Conservation (phyloP, 2,888 invertebrate species). For the Scaptomyza caliginosa region DNA sequence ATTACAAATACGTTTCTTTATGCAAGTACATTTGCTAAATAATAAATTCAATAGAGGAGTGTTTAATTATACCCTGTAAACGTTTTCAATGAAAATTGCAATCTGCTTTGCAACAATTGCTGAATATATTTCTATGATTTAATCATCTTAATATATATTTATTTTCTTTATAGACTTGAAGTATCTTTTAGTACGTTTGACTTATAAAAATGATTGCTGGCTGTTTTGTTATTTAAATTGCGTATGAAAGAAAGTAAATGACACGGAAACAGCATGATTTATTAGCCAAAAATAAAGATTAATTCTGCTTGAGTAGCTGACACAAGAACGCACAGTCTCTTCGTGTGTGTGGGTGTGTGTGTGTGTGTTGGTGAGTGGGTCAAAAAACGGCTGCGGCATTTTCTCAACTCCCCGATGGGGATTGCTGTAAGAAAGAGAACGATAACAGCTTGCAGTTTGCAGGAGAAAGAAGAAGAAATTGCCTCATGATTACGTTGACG, state of each 20-base stretch:
- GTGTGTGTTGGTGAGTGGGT: constrained; percentile 51
- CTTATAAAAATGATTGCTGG: background rate
- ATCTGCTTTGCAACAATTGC: no score
- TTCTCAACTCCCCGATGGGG: constrained; percentile 37
- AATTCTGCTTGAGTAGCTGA: constrained; percentile 50
- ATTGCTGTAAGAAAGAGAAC: background rate
- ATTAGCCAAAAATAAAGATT: constrained; percentile 57
- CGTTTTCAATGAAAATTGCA: no score
- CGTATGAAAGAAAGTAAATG: constrained; percentile 50
- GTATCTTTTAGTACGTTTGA: constrained; percentile 3
- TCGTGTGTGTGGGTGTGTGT: constrained; percentile 24
- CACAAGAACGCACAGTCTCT: constrained; percentile 32
- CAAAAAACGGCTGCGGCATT: constrained; percentile 58
- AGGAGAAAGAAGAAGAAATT: constrained; percentile 69
- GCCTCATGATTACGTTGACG: constrained; percentile 72
- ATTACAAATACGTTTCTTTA: constrained; percentile 3
- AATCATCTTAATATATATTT: no score
- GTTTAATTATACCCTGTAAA: no score
- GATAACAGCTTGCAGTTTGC: constrained; percentile 58
- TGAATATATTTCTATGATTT: no score
- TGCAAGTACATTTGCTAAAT: constrained; percentile 38
- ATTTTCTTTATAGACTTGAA: background rate
- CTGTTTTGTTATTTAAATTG: constrained; percentile 60
- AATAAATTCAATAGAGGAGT: no score
- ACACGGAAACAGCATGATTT: constrained; percentile 64